Base-by-base conservation (phyloP, 2,888 invertebrate species). In the Polymixis lichenea region DNA sequence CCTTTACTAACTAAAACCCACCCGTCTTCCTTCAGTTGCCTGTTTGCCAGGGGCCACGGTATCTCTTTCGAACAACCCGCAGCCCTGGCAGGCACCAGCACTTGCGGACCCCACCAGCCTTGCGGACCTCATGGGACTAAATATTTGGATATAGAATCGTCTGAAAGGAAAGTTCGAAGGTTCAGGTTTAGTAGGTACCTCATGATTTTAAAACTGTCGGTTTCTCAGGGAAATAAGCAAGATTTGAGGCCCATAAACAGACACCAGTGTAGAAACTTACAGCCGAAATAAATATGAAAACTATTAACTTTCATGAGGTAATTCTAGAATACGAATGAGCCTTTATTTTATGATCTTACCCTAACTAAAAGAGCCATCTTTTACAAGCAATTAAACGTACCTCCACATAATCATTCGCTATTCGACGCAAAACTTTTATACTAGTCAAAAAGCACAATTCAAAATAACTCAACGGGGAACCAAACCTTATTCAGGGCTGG, bases 401-500 rank as follows among this genome's bases (percentile, higher is more conserved):
- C 49, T 62, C 38, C 68, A 72, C 72, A 65, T 49, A 55, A 38
- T 58, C 11, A 32, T 64, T 69, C 69, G 72, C 67, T 67, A 77
- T 72, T 62, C 80, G 46, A 83, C 68, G 71, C 84, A 82, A 80
- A 82, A 82, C 75, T 84, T 80, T 38, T 62, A 65, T 51, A 70
- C 73, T 85, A 83, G 87, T 67, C 80, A 86, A 84, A 78, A 76
- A 78, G 72, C 66, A 86, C 82, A 86, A 87, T 86, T 84, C 80
- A 88, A 77, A 86, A 86, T 86, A 88, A 88, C 84, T 86, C 82
- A 87, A 79, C 84, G 71, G 76, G 78, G 88, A 84, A 76, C 66
- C 77, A 74, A 77, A 82, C 87, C 82, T 83, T 87, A 86, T 88
- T 83, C 79, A 83, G 85, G 85, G 71, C 75, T 86, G 83, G 80